A percentile compares a stretch with the other conserved stretches of the same genome.
These are phyloP conservation scores for Coptotermes formosanus DNA, from an alignment of 1,140 invertebrate genomes.

Conservation along the genomic window DNA sequence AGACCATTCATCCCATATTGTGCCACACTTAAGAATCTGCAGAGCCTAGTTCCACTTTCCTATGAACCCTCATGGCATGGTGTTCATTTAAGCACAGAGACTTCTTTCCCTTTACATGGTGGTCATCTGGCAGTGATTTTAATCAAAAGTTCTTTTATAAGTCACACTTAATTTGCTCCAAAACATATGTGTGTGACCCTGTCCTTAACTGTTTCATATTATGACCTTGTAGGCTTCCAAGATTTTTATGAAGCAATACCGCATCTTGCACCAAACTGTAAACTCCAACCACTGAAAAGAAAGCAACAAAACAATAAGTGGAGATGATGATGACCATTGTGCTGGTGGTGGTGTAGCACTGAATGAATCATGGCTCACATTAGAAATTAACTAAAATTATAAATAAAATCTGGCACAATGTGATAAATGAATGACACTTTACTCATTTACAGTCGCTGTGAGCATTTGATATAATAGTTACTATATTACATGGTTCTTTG, in stretches of 20 bases:
- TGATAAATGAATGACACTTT: slow-evolving; percentile 30
- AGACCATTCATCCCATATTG: too few species aligned
- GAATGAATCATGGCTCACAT: not conserved
- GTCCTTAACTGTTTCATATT: not conserved
- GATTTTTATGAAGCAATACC: not conserved
- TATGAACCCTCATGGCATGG: too few species aligned
- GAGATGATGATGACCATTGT: not conserved
- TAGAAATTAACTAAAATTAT: not conserved
- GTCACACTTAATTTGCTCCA: not conserved
- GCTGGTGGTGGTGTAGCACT: not conserved
- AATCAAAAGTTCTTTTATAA: not conserved
- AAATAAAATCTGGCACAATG: slow-evolving; percentile 20
- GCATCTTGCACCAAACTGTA: not conserved
- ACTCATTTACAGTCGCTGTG: slow-evolving; percentile 32
- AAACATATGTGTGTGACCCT: not conserved
- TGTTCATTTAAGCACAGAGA: too few species aligned
- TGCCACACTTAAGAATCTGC: too few species aligned
- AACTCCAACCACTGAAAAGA: not conserved
- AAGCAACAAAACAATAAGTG: not conserved
- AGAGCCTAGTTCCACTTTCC: too few species aligned
- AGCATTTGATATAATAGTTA: slow-evolving; percentile 35
- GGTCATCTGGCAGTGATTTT: too few species aligned
- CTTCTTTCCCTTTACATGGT: too few species aligned
- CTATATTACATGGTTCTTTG: slow-evolving; percentile 32
- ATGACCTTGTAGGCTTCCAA: not conserved